These are phyloP conservation scores for Zaprionus obscuricornis DNA, from an alignment of 2,888 invertebrate species.

Conservation along the genomic window DNA sequence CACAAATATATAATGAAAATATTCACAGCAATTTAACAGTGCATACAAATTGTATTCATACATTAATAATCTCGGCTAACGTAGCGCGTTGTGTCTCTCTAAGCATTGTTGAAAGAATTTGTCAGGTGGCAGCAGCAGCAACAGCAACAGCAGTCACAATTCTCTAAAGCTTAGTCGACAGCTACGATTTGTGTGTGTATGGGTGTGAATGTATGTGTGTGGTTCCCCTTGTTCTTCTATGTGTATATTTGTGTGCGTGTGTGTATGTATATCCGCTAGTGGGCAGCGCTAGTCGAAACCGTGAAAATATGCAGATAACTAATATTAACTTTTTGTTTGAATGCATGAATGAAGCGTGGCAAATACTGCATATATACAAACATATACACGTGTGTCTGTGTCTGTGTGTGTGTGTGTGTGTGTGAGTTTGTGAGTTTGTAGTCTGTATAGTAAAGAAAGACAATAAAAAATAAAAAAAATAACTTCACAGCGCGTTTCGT, in stretches of 20 bases:
- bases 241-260: slow-evolving; percentile 22
- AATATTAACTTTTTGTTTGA: slow-evolving; percentile 71
- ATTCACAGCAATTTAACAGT: too few relatives aligned
- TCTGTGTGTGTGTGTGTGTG: slow-evolving; percentile 3
- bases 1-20: too few relatives aligned
- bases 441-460: too few relatives aligned
- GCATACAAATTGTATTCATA: too few relatives aligned
- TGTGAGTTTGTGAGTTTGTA: slow-evolving; percentile 26
- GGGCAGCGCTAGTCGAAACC: slow-evolving; percentile 69
- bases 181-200: background rate
- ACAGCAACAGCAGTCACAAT: too few relatives aligned
- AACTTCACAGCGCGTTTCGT: slow-evolving; percentile 15
- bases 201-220: slow-evolving; percentile 1
- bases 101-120: slow-evolving; percentile 58
- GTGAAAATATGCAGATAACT: slow-evolving; percentile 75
- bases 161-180: too few relatives aligned
- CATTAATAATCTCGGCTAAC: too few relatives aligned
- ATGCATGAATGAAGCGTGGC: slow-evolving; percentile 70
- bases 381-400: background rate
- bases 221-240: too few relatives aligned
- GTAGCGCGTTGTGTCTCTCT: too few relatives aligned
- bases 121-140: slow-evolving; percentile 56
- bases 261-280: slow-evolving; percentile 61
- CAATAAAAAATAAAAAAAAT: slow-evolving; percentile 25
- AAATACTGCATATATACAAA: background rate